Percentiles rank a stretch among this genome's conserved stretches.
Conservation (phyloP, 2,888 invertebrate genomes). For the Noctua pronuba region DNA sequence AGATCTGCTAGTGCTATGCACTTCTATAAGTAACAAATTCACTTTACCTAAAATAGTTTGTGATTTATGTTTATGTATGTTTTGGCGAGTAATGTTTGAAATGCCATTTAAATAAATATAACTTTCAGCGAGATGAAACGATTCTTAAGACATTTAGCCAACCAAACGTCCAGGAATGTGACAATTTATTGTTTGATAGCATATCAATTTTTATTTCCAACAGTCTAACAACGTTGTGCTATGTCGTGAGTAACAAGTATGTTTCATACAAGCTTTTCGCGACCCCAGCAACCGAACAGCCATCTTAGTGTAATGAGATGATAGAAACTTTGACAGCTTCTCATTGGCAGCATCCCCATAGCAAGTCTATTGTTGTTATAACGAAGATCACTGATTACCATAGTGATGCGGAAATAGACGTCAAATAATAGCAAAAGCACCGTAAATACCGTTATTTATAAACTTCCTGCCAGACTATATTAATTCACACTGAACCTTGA, state of each 20-base stretch:
- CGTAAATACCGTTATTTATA: not conserved
- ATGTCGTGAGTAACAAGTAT: not conserved
- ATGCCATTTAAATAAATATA: no score
- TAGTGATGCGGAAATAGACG: not conserved
- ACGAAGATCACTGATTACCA: not conserved
- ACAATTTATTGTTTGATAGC: not conserved
- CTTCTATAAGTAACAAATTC: no score
- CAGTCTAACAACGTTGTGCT: not conserved
- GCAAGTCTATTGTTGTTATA: not conserved
- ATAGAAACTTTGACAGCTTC: not conserved
- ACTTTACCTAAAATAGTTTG: no score
- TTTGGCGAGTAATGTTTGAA: no score
- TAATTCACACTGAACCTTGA: constrained; percentile 12
- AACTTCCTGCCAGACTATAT: not conserved
- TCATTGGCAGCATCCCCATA: not conserved
- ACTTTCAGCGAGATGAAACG: not conserved
- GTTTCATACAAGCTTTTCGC: not conserved
- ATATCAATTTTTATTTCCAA: not conserved
- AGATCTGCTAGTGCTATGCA: no score
- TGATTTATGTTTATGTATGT: no score
- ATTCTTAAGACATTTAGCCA: not conserved
- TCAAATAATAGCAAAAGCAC: not conserved
- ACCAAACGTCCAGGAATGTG: not conserved
- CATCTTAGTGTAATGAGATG: not conserved
- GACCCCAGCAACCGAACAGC: not conserved